phyloP scores from a whole-genome alignment of 2,888 invertebrate species.

The Priocnemis perturbator region DNA sequence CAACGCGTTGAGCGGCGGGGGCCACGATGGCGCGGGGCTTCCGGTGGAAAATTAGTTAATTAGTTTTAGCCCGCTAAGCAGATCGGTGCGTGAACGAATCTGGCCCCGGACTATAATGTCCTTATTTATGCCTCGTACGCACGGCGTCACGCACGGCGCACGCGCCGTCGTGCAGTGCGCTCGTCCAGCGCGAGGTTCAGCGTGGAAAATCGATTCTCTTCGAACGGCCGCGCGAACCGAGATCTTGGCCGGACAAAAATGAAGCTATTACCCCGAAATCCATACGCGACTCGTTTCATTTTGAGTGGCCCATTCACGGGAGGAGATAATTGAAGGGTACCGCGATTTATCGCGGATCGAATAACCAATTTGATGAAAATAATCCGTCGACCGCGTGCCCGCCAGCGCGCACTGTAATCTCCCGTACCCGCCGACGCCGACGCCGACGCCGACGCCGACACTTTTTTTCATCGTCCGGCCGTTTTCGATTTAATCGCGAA shows the following conservation, averaged over 20 bases:
- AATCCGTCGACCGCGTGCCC: constrained; percentile 16
- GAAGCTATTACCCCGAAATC: too few relatives aligned
- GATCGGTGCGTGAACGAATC: constrained; percentile 39
- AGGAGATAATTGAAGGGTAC: constrained; percentile 20
- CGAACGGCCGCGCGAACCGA: constrained; percentile 4
- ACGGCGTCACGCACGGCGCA: too few relatives aligned
- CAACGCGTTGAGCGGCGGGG: constrained; percentile 41
- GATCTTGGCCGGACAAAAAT: too few relatives aligned
- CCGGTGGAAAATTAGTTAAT: constrained; percentile 66
- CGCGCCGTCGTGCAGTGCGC: too few relatives aligned
- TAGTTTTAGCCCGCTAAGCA: constrained; percentile 57
- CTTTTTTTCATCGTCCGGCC: neutral
- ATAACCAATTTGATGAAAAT: constrained; percentile 34
- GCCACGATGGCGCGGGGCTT: constrained; percentile 26
- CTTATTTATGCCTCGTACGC: neutral
- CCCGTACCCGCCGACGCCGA: constrained; percentile 15
- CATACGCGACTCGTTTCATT: too few relatives aligned
- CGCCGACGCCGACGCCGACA: neutral
- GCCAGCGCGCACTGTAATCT: constrained; percentile 21
- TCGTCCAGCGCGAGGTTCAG: too few relatives aligned
- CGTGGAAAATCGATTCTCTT: neutral
- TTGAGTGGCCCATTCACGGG: too few relatives aligned
- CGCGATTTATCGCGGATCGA: constrained; percentile 31
- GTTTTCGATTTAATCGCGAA: constrained; percentile 13
- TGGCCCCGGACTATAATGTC: neutral